Base-by-base conservation (phyloP, 2,797 vertebrate species). In the Xyrichtys novacula region DNA sequence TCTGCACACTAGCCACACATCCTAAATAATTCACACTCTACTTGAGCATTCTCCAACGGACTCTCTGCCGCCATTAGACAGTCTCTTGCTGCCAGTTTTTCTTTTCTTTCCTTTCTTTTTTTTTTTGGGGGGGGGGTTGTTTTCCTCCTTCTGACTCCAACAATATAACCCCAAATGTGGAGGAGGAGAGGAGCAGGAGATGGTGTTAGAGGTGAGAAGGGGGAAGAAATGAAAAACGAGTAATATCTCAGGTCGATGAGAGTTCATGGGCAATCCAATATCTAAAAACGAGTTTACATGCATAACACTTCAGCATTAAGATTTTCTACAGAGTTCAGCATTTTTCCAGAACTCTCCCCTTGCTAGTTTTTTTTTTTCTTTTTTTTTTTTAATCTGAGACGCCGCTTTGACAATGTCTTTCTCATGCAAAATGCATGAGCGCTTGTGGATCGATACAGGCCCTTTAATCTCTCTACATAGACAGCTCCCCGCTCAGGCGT, bases 21-120 rank as follows among this genome's bases (percentile, higher is more conserved):
- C 71, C 87, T 92, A 91, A 91, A 92, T 92, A 92, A 92, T 92
- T 92, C 88, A 92, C 85, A 85, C 88, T 80, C 88, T 91, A 81
- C 90, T 91, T 90, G 89, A 91, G 85, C 85, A 91, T 91, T 91
- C 91, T 91, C 88, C 85, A 84, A 85, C 88, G 80, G 83, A 90
- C 89, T 83, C 85, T 47, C 79, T 76, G 84, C 89, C 81, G 84
- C 88, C 90, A 91, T 91, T 90, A 91, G 87, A 86, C 85, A 81
- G 80, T 81, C 88, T 89, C 82, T 44, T 77, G 73, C 87, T 88
- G 84, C 76, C 83, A 80, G 79, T 77, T 83, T 76, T 85, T 83
- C 58, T 78, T 67, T 76, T 65, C 54, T 54, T 61, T 61, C 23
- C 14, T n/a, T 83, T 83, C 52, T 76, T 65, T 76, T 60, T 5